Percentiles rank a stretch among this genome's conserved stretches.
Evolutionary conservation across 1,140 invertebrate species (phyloP).

Genomic region (Doryteuthis pealeii): DNA sequence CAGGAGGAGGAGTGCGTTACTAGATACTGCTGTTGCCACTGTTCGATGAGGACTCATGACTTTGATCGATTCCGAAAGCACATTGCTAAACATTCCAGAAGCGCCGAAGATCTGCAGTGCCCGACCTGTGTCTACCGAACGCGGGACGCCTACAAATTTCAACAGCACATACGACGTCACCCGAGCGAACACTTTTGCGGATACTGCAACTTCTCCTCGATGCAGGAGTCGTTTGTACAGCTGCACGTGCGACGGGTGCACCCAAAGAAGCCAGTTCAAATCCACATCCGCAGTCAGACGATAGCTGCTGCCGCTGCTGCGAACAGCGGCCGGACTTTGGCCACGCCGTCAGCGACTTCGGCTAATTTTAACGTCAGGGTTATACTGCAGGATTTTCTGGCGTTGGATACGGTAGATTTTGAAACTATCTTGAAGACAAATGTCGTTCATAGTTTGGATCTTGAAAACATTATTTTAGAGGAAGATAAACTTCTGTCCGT

Average conservation of each 20-base stretch:
- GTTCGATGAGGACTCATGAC: not conserved
- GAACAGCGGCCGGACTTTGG: not conserved
- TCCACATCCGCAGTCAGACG: not conserved
- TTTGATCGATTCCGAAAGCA: constrained; percentile 5
- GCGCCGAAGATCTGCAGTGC: not conserved
- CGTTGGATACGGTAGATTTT: not conserved
- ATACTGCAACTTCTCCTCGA: constrained; percentile 2
- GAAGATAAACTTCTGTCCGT: not conserved
- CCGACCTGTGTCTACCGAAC: not conserved
- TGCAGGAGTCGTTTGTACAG: constrained; percentile 2
- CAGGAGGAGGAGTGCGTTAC: not conserved
- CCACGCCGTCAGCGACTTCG: not conserved
- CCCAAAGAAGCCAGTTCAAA: not conserved
- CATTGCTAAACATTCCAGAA: constrained; percentile 1
- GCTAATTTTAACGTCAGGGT: not conserved
- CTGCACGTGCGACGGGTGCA: not conserved
- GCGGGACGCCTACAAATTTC: not conserved
- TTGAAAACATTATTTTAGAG: not conserved
- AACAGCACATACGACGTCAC: not conserved
- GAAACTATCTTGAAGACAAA: not conserved
- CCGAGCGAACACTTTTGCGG: constrained; percentile 1
- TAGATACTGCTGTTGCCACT: not conserved
- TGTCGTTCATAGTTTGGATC: not conserved
- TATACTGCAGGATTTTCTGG: not conserved
- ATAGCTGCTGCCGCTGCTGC: not conserved